Percentiles rank a stretch among this genome's conserved stretches.
Evolutionary conservation across 2,888 invertebrate species (phyloP).

Genomic region (Plebejus anna): DNA sequence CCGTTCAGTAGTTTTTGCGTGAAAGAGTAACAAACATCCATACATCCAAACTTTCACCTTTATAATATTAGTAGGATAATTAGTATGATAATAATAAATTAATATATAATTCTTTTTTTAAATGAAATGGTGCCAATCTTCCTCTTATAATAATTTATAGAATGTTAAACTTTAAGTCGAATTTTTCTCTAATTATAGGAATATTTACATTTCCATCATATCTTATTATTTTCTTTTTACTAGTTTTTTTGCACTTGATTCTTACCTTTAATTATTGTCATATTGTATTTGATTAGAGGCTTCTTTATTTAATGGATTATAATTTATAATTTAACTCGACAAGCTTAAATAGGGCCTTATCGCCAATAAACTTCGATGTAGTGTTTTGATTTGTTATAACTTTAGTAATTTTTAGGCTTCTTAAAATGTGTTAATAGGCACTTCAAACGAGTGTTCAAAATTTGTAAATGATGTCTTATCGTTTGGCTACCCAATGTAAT

Average conservation of each 20-base stretch:
- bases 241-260: background rate
- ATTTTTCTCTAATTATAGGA: background rate
- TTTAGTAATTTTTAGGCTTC: background rate
- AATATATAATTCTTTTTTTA: background rate
- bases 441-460: background rate
- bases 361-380: background rate
- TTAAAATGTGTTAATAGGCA: background rate
- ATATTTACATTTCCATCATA: slow-evolving; percentile 3
- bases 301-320: background rate
- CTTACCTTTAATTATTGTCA: background rate
- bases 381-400: background rate
- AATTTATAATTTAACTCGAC: background rate
- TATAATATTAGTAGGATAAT: too few species aligned
- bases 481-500: background rate
- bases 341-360: background rate
- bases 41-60: too few species aligned
- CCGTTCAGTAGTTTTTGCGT: too few species aligned
- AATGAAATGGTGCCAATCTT: background rate
- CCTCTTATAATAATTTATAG: background rate
- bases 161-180: background rate
- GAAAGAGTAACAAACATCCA: too few species aligned
- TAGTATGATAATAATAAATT: too few species aligned
- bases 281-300: background rate
- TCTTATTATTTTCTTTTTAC: background rate
- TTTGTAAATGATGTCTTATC: background rate